These are phyloP conservation scores for Physella acuta DNA, from an alignment of 1,140 invertebrate species.

Conservation along the genomic window DNA sequence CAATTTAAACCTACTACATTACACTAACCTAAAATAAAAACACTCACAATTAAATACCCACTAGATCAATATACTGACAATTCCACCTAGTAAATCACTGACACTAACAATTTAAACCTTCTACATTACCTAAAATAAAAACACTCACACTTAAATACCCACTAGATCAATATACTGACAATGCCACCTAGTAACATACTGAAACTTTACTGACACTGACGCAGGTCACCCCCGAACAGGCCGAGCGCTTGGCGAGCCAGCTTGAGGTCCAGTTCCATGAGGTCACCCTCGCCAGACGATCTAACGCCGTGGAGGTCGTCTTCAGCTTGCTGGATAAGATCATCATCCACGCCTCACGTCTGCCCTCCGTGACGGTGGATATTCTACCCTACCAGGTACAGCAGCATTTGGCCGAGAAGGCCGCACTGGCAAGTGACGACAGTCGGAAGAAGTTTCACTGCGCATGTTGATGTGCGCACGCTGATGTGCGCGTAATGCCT, in stretches of 20 bases:
- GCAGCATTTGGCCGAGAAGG: neutral
- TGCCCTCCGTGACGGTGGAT: constrained; percentile 15
- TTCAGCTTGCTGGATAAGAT: constrained; percentile 1
- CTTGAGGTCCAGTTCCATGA: constrained; percentile 23
- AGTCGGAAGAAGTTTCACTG: too few species aligned
- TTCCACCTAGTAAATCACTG: too few species aligned
- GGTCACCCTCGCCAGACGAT: constrained; percentile 1
- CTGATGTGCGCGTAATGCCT: too few species aligned
- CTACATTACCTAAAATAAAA: neutral
- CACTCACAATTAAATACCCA: too few species aligned
- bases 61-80: too few species aligned
- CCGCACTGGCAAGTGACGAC: too few species aligned
- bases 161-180: neutral
- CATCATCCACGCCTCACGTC: constrained; percentile 2
- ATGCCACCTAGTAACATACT: neutral
- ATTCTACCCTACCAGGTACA: constrained; percentile 8
- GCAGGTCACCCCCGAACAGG: constrained; percentile 16
- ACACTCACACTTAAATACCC: neutral
- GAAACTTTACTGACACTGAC: neutral
- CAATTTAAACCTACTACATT: too few species aligned
- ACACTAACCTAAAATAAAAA: too few species aligned
- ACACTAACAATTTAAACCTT: neutral
- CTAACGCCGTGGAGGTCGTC: constrained; percentile 3
- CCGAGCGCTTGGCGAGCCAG: constrained; percentile 16
- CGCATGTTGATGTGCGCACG: too few species aligned